These are phyloP conservation scores for Diadegma fenestrale DNA, from an alignment of 2,888 invertebrate species.

Conservation along the genomic window DNA sequence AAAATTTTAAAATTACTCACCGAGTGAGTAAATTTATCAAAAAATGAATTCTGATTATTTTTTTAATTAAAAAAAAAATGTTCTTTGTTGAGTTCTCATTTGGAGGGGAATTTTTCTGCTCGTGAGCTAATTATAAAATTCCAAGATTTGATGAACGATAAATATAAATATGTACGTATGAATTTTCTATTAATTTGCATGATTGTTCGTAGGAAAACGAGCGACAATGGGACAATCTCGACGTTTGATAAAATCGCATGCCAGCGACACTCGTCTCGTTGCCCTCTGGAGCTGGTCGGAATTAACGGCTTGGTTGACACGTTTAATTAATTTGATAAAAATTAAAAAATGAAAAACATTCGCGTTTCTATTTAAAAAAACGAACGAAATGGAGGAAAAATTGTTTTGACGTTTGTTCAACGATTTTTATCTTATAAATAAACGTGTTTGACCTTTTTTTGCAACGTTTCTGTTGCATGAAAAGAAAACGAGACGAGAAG, in stretches of 20 bases:
- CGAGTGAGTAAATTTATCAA: slow-evolving; percentile 70
- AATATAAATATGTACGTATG: neutral
- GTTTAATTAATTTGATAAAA: slow-evolving; percentile 53
- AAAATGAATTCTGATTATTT: neutral
- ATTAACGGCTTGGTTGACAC: slow-evolving; percentile 76
- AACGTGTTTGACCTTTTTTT: neutral
- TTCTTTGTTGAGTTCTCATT: neutral
- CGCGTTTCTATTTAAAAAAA: neutral
- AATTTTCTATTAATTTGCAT: slow-evolving; percentile 51
- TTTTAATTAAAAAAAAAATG: neutral
- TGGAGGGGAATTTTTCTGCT: neutral
- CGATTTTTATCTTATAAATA: neutral
- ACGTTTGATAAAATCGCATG: slow-evolving; percentile 75
- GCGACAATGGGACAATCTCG: slow-evolving; percentile 74
- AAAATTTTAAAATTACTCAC: slow-evolving; percentile 80
- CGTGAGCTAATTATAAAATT: slow-evolving; percentile 22
- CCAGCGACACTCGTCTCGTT: slow-evolving; percentile 77
- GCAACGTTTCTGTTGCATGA: neutral
- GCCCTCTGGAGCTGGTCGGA: slow-evolving; percentile 81
- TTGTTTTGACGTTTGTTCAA: neutral
- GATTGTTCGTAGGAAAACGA: slow-evolving; percentile 77
- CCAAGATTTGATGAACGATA: neutral
- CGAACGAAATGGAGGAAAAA: neutral
- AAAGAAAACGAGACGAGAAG: neutral
- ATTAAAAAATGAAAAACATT: neutral